phyloP scores from a whole-genome alignment of 2,888 invertebrate species.

The Ormyrus labotus region DNA sequence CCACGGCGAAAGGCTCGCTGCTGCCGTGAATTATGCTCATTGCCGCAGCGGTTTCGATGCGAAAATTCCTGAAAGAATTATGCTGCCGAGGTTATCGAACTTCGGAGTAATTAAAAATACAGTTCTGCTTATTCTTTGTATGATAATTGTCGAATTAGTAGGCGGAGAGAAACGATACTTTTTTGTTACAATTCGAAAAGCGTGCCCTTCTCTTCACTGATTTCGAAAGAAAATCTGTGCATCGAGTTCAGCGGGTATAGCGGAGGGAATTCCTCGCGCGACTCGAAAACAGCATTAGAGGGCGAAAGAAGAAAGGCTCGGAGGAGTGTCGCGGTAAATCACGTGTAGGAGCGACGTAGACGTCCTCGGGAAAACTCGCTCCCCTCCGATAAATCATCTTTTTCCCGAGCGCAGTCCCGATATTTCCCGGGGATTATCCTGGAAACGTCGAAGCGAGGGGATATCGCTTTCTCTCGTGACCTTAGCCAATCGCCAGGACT shows the following conservation, averaged over 20 bases:
- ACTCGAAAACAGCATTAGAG: slow-evolving; percentile 20
- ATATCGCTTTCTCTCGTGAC: slow-evolving; percentile 51
- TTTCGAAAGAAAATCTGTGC: too few relatives aligned
- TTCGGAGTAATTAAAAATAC: too few relatives aligned
- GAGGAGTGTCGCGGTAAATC: slow-evolving; percentile 20
- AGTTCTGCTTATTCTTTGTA: too few relatives aligned
- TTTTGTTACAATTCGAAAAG: too few relatives aligned
- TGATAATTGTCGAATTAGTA: too few relatives aligned
- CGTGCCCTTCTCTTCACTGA: too few relatives aligned
- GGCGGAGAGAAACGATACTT: too few relatives aligned
- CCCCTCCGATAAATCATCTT: slow-evolving; percentile 45
- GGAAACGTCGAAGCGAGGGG: slow-evolving; percentile 19
- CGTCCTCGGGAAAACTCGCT: slow-evolving; percentile 26
- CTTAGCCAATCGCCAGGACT: slow-evolving; percentile 29
- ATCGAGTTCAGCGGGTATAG: too few relatives aligned
- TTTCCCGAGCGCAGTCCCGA: slow-evolving; percentile 21
- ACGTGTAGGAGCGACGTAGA: background rate
- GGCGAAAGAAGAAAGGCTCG: background rate
- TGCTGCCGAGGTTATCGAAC: too few relatives aligned
- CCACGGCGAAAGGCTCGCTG: background rate
- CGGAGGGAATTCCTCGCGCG: background rate
- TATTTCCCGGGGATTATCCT: slow-evolving; percentile 38
- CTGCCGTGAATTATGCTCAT: background rate
- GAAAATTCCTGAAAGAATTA: too few relatives aligned
- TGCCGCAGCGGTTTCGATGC: too few relatives aligned